Evolutionary conservation across 92 coral and sea anemone genomes (phyloP), one percentile per base, ranked within the genome.

Genomic region (Isaurus tuberculatus): DNA sequence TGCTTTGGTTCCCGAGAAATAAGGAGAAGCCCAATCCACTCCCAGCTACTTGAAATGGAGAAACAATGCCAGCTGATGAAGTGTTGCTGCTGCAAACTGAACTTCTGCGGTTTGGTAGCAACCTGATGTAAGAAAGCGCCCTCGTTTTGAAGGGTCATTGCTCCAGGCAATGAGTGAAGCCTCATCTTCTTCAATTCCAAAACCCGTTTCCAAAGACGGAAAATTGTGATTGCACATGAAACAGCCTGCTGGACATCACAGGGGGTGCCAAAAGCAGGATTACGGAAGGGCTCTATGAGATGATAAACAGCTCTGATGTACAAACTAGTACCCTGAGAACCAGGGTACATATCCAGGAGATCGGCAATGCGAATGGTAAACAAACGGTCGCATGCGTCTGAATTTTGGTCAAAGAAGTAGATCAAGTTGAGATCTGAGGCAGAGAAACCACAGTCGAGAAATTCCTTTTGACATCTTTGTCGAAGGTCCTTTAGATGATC

Each of bases 31-130:
- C 93, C 93, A 90, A 1, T 58, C 72, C 5, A 28, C 26, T 13
- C 86, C 84, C 0, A 75, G 79, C 2, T 83, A 11, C 0, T 77
- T 84, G 69, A 90, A 86, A 70, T 86, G 90, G 0, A 90, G 67
- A 90, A 79, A 83, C 93, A 90, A 82, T 43, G 86, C 88, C 23
- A 90, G 90, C 80, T 90, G 93, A 19, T 90, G 93, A 22, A 61
- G 25, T 26, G 92, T 82, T 34, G 92, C 92, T 25, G 90, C 90
- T 3, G 90, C 70, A 72, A 88, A 88, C 60, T 74, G 29, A 70
- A 88, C 44, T 87, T 87, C 90, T 0, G 87, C 90, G 10, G 79
- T 87, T 22, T 73, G 46, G 27, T 83, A 82, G 66, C 81, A 88
- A 25, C 91, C 91, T 5, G 31, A 72, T 2, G 87, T 83, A 8